phyloP scores from a whole-genome alignment of 1,140 invertebrate species.

The Tetraneura akinire region DNA sequence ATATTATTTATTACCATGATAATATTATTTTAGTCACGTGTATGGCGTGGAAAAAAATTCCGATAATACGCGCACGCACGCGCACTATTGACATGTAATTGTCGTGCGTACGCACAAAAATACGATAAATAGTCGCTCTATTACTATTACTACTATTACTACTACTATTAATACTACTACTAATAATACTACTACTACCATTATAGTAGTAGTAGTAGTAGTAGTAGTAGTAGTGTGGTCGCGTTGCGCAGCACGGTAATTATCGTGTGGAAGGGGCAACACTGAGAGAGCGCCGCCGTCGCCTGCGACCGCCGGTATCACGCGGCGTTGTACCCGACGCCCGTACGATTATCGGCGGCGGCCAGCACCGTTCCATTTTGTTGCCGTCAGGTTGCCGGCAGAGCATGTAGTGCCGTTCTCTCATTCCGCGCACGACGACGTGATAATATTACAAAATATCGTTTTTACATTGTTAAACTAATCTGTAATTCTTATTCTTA shows the following conservation, averaged over 20 bases:
- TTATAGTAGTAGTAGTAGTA: neutral
- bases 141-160: neutral
- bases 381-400: slow-evolving; percentile 47
- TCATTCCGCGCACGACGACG: slow-evolving; percentile 27
- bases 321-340: slow-evolving; percentile 31
- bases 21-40: no score
- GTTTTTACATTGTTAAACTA: neutral
- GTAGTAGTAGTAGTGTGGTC: neutral
- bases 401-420: slow-evolving; percentile 31
- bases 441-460: neutral
- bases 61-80: neutral
- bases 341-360: slow-evolving; percentile 26
- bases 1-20: no score
- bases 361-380: slow-evolving; percentile 9
- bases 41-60: no score
- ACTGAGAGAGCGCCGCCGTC: slow-evolving; percentile 23
- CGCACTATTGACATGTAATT: neutral
- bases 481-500: no score
- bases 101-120: neutral
- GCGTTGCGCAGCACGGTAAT: neutral
- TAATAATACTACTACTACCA: neutral
- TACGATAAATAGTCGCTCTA: neutral
- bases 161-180: neutral
- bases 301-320: slow-evolving; percentile 20
- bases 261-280: slow-evolving; percentile 19